phyloP scores from a whole-genome alignment of 2,113 vertebrate genomes.

The Daubentonia madagascariensis region DNA sequence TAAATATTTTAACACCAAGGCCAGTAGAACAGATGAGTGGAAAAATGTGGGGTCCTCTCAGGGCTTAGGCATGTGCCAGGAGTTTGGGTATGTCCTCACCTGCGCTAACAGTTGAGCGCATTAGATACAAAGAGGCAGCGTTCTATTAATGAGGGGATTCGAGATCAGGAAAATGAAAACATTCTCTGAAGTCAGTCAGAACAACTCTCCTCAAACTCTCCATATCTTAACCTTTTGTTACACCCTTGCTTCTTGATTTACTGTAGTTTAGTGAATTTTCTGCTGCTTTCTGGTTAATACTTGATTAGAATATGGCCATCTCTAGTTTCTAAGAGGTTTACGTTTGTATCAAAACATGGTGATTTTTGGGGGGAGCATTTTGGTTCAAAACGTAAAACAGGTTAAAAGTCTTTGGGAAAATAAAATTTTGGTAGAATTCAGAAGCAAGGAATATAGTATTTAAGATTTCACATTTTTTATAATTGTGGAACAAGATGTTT shows the following conservation, averaged over 20 bases:
- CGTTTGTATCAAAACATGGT: background rate
- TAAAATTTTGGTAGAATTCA: constrained; percentile 6
- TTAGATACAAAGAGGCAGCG: background rate
- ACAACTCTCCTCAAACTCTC: background rate
- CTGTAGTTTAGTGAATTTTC: background rate
- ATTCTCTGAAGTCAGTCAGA: background rate
- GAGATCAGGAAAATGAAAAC: background rate
- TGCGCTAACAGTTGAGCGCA: background rate
- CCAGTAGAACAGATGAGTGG: background rate
- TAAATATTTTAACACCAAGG: background rate
- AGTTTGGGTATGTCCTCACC: background rate
- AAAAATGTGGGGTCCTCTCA: background rate
- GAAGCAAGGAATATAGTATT: background rate
- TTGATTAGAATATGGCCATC: background rate
- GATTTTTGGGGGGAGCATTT: background rate
- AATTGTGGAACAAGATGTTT: background rate
- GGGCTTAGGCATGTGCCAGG: background rate
- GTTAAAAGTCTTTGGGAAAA: background rate
- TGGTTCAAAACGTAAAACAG: background rate
- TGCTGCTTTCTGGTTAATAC: background rate
- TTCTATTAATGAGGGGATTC: background rate
- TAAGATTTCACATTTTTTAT: background rate
- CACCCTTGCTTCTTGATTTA: background rate
- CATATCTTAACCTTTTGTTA: background rate
- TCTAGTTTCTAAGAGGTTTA: background rate